These are phyloP conservation scores for Allacma fusca DNA, from an alignment of 2,888 invertebrate species.

Conservation along the genomic window DNA sequence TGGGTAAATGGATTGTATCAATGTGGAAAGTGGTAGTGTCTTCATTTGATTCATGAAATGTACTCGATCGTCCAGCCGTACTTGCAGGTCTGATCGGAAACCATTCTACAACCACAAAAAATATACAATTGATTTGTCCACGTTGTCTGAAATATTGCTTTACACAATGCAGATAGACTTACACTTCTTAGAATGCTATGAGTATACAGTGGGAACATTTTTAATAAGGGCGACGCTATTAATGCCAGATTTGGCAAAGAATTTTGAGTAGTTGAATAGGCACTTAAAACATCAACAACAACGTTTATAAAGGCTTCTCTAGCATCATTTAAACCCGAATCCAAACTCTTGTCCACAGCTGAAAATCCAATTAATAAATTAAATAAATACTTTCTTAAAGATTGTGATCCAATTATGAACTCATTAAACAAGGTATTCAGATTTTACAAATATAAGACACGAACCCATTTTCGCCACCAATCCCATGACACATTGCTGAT, in stretches of 20 bases:
- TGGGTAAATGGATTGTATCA: constrained; percentile 89
- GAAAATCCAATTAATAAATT: constrained; percentile 45
- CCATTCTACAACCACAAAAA: constrained; percentile 72
- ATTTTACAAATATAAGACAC: no score
- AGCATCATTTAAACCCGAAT: constrained; percentile 88
- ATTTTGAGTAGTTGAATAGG: constrained; percentile 73
- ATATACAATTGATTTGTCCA: not conserved
- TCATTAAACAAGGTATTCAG: no score
- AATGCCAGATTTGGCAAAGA: constrained; percentile 68
- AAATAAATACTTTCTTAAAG: no score
- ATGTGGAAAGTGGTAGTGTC: constrained; percentile 78
- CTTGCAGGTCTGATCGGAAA: constrained; percentile 86
- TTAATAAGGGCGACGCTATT: constrained; percentile 78
- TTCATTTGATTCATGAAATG: constrained; percentile 94
- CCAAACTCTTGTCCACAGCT: constrained; percentile 90
- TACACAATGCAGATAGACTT: constrained; percentile 63
- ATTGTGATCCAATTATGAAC: no score
- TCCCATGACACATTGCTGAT: constrained; percentile 91
- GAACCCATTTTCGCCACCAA: constrained; percentile 94
- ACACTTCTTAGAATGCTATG: constrained; percentile 88
- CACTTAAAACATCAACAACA: constrained; percentile 84
- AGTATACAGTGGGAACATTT: constrained; percentile 86
- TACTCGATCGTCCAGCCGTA: constrained; percentile 91
- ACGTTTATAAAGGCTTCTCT: constrained; percentile 96
- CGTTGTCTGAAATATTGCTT: not conserved